Conservation (phyloP, 2,113 vertebrate species). For the Typhlomys cinereus region DNA sequence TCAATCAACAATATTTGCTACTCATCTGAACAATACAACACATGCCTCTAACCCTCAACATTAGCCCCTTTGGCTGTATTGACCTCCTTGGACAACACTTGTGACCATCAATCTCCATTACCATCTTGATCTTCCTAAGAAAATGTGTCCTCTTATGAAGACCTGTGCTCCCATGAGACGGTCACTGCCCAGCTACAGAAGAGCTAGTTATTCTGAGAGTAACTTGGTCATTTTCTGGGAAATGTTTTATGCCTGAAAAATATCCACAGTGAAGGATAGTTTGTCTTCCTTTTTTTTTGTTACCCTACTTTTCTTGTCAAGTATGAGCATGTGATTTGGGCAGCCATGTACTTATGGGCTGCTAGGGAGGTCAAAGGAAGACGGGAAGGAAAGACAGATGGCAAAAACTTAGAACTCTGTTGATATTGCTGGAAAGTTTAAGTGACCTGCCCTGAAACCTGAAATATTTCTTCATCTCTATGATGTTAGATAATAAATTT, state of each 20-base stretch:
- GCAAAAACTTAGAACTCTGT: background rate
- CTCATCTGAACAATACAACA: too few relatives aligned
- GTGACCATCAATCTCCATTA: background rate
- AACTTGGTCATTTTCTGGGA: too few relatives aligned
- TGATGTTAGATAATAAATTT: background rate
- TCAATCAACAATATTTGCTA: too few relatives aligned
- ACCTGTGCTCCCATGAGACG: too few relatives aligned
- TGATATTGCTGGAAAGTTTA: background rate
- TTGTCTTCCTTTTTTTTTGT: background rate
- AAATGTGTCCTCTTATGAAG: background rate
- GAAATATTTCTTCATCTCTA: slow-evolving; percentile 23
- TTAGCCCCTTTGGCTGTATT: background rate
- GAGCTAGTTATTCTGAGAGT: background rate
- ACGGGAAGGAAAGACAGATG: background rate
- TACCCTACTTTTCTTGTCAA: background rate
- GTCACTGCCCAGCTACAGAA: too few relatives aligned
- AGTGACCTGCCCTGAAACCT: background rate
- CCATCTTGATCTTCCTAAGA: background rate
- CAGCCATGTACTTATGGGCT: background rate
- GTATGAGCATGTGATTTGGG: background rate
- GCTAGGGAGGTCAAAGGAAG: background rate
- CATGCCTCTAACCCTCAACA: too few relatives aligned
- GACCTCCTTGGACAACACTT: background rate
- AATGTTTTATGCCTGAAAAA: too few relatives aligned
- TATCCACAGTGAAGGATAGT: background rate